phyloP scores from a whole-genome alignment of 2,113 vertebrate genomes.

The Geococcyx californianus region DNA sequence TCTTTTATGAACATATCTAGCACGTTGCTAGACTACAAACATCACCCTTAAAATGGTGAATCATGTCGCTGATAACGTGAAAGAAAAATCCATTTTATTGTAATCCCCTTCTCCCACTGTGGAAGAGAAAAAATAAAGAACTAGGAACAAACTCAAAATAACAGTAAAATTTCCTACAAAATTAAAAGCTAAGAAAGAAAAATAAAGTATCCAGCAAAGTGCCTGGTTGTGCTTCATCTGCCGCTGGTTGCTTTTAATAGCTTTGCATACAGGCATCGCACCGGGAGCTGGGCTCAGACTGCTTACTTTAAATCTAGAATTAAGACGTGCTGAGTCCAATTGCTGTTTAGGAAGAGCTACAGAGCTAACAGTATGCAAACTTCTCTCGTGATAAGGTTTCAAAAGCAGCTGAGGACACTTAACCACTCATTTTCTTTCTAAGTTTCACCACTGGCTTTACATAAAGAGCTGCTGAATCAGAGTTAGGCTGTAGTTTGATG shows the following conservation, averaged over 20 bases:
- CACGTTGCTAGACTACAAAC: not conserved
- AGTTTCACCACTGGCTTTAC: not conserved
- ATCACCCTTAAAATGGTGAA: not conserved
- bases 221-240: not conserved
- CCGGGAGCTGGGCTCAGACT: not conserved
- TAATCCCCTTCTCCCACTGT: not conserved
- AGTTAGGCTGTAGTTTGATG: constrained; percentile 1
- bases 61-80: not conserved
- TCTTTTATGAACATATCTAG: not conserved
- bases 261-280: not conserved
- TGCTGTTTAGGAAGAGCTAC: not conserved
- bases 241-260: not conserved
- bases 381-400: not conserved
- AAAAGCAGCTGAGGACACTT: not conserved
- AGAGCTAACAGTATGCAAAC: rapidly evolving
- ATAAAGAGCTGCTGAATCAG: not conserved
- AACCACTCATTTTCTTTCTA: not conserved
- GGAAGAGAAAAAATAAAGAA: not conserved
- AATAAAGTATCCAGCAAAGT: not conserved
- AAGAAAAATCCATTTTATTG: not conserved
- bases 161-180: not conserved
- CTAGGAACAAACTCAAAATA: not conserved
- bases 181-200: not conserved
- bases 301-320: not conserved
- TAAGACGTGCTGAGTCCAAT: not conserved